Percentiles rank a stretch among this genome's conserved stretches.
Conservation (phyloP, 2,888 invertebrate genomes). For the Allophyes oxyacanthae region DNA sequence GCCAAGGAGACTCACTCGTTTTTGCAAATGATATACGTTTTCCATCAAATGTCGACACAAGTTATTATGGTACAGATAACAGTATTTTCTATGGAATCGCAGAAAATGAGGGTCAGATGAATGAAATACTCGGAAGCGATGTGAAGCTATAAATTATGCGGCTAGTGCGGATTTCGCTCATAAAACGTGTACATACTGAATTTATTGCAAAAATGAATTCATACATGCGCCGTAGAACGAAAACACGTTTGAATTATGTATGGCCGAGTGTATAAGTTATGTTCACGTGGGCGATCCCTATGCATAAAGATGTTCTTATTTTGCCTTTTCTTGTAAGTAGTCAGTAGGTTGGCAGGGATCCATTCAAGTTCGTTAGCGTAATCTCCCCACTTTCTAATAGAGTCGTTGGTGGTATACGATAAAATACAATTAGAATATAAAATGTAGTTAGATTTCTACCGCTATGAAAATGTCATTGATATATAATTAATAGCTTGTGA, state of each 20-base stretch:
- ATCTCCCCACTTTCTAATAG: constrained; percentile 78
- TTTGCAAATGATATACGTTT: constrained; percentile 84
- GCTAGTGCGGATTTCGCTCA: constrained; percentile 58
- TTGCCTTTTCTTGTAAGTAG: constrained; percentile 69
- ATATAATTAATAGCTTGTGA: constrained; percentile 44
- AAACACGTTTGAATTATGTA: constrained; percentile 79
- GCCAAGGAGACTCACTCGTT: constrained; percentile 79
- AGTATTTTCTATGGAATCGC: constrained; percentile 56
- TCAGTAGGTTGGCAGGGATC: constrained; percentile 57
- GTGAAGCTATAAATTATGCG: constrained; percentile 47
- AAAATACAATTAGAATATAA: constrained; percentile 68
- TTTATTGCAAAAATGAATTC: constrained; percentile 77
- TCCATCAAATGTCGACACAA: constrained; percentile 75
- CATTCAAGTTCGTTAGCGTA: constrained; percentile 75
- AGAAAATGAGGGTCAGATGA: constrained; percentile 38
- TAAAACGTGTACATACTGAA: constrained; percentile 62
- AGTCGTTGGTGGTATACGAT: constrained; percentile 65
- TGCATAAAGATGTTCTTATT: constrained; percentile 75
- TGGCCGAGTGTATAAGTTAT: constrained; percentile 70
- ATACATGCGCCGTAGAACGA: constrained; percentile 66
- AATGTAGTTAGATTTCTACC: constrained; percentile 58
- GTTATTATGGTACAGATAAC: constrained; percentile 59
- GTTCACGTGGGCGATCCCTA: constrained; percentile 74
- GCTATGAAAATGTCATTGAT: constrained; percentile 50
- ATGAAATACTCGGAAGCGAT: constrained; percentile 28